These are phyloP conservation scores for Tetrax tetrax DNA, from an alignment of 2,113 vertebrate genomes.

Conservation along the genomic window DNA sequence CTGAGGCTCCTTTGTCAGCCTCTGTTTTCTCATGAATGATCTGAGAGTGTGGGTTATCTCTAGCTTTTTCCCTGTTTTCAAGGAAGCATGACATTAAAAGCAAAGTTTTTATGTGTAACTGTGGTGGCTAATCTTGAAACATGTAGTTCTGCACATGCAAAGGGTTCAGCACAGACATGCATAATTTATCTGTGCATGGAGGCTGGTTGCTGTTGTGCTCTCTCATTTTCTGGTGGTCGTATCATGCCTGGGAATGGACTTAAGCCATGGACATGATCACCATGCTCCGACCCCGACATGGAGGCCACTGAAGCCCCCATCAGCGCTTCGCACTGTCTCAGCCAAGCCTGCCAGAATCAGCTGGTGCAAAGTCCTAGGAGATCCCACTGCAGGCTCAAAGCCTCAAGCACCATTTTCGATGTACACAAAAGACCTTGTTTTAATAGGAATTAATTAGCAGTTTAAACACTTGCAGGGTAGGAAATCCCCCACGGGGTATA, in stretches of 20 bases:
- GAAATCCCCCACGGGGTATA: conserved; percentile 29
- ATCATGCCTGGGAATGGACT: neutral
- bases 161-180: neutral
- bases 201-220: neutral
- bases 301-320: neutral
- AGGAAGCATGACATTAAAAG: neutral
- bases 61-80: neutral
- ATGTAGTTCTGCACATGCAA: accelerated
- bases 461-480: conserved; percentile 58
- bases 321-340: neutral
- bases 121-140: neutral
- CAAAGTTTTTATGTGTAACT: neutral
- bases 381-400: conserved; percentile 35
- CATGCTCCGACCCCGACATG: neutral
- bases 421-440: conserved; percentile 60
- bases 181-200: conserved; percentile 3
- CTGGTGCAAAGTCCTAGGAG: conserved; percentile 12
- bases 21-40: neutral
- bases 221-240: neutral
- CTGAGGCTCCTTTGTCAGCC: neutral
- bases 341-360: neutral
- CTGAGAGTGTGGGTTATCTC: neutral
- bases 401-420: conserved; percentile 39
- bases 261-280: neutral
- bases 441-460: conserved; percentile 69